These are phyloP conservation scores for Azemiops feae DNA, from an alignment of 2,113 vertebrate species.

Conservation along the genomic window DNA sequence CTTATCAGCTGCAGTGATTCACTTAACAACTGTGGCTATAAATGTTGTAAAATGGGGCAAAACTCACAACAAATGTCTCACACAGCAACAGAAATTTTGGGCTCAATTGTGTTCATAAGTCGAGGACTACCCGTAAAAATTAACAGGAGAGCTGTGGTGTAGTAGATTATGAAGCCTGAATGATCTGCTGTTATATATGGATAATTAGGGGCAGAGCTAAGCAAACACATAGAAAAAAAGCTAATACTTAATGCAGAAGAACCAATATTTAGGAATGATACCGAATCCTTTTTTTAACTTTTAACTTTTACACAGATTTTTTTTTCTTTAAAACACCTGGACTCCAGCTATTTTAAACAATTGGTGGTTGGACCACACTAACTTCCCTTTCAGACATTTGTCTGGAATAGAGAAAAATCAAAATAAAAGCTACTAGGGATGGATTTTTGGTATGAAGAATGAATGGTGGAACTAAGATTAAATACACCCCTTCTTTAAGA, in stretches of 20 bases:
- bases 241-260: neutral
- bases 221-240: neutral
- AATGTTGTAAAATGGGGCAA: neutral
- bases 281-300: neutral
- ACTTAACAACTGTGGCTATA: neutral
- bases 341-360: neutral
- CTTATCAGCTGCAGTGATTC: neutral
- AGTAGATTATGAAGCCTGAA: neutral
- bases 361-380: neutral
- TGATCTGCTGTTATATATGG: neutral
- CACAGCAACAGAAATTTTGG: neutral
- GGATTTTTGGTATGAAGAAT: neutral
- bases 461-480: neutral
- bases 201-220: neutral
- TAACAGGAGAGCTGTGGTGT: neutral
- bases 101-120: neutral
- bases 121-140: neutral
- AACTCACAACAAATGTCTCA: neutral
- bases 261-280: neutral
- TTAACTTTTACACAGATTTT: neutral
- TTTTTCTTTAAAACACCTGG: neutral
- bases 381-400: neutral
- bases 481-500: neutral
- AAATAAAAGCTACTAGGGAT: neutral
- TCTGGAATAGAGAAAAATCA: neutral